Evolutionary conservation across 2,888 invertebrate species (phyloP).

Genomic region (Eupelmus urozonus): DNA sequence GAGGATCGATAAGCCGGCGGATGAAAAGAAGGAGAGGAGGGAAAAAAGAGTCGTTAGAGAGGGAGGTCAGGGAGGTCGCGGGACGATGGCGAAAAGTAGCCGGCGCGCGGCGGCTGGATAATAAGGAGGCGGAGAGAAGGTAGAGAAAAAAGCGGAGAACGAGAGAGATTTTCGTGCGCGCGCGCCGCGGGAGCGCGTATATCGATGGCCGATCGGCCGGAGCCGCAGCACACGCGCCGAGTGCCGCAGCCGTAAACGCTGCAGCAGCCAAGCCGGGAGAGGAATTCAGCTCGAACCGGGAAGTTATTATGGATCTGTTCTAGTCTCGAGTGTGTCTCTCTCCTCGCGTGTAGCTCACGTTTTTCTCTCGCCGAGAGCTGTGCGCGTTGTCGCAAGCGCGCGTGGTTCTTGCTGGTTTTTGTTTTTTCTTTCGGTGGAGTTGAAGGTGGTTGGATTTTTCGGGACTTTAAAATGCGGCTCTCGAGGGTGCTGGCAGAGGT

Average conservation of each 20-base stretch:
- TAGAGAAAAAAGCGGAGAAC: background rate
- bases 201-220: conserved; percentile 41
- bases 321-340: background rate
- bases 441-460: background rate
- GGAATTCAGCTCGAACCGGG: conserved; percentile 27
- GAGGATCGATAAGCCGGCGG: background rate
- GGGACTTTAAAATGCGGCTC: conserved; percentile 35
- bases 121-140: conserved; percentile 2
- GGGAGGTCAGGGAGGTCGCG: conserved; percentile 9
- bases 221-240: conserved; percentile 17
- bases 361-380: background rate
- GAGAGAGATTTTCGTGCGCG: background rate
- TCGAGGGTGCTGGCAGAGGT: background rate
- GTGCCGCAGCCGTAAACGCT: conserved; percentile 1
- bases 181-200: conserved; percentile 28
- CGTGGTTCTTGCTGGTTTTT: background rate
- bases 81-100: background rate
- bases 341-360: background rate
- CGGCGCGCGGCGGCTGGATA: too few species aligned
- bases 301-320: conserved; percentile 24
- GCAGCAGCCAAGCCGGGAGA: conserved; percentile 22
- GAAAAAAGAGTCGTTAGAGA: background rate
- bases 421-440: background rate
- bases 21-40: background rate
- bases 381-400: background rate